A percentile compares a stretch with the other conserved stretches of the same genome.
phyloP scores from a whole-genome alignment of 2,797 vertebrate genomes.

The Sebastolobus altivelis region DNA sequence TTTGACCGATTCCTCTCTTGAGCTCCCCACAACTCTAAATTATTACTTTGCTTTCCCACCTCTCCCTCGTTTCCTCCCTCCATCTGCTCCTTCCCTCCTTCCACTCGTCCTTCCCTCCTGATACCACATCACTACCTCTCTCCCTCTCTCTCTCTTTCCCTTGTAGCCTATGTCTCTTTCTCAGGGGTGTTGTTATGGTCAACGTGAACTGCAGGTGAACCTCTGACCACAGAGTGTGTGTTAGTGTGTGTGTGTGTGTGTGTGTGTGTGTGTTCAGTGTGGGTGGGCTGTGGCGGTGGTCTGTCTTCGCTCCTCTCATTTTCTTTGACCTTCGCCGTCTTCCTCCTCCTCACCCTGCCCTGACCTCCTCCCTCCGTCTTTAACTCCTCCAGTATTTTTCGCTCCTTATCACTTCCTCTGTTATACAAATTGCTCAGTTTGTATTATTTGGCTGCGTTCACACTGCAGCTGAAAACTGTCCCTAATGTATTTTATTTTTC shows the following conservation, averaged over 20 bases:
- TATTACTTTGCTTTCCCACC: slow-evolving; percentile 51
- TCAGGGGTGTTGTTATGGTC: slow-evolving; percentile 69
- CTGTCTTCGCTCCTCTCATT: slow-evolving; percentile 43
- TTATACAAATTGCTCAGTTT: neutral
- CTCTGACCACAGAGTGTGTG: slow-evolving; percentile 60
- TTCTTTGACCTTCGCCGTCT: slow-evolving; percentile 48
- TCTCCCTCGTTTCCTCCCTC: slow-evolving; percentile 36
- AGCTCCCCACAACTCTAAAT: slow-evolving; percentile 66
- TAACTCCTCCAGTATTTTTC: slow-evolving; percentile 2
- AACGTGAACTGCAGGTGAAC: slow-evolving; percentile 75
- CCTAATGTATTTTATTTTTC: neutral
- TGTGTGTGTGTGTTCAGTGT: slow-evolving; percentile 34
- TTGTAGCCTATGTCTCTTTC: slow-evolving; percentile 8
- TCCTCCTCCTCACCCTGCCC: slow-evolving; percentile 36
- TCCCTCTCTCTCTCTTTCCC: neutral
- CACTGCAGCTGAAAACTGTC: neutral
- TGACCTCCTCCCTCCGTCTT: slow-evolving; percentile 22
- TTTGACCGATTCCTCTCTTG: slow-evolving; percentile 51
- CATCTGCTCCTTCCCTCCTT: slow-evolving; percentile 12
- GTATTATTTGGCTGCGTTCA: neutral
- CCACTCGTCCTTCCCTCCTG: slow-evolving; percentile 8
- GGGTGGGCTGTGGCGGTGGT: slow-evolving; percentile 65
- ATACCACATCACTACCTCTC: slow-evolving; percentile 5
- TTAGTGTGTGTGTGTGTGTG: slow-evolving; percentile 13
- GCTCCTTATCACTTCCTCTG: slow-evolving; percentile 34